Percentiles rank a stretch among this genome's conserved stretches.
Conservation (phyloP, 1,140 invertebrate genomes). For the Drosophila micromelanica region DNA sequence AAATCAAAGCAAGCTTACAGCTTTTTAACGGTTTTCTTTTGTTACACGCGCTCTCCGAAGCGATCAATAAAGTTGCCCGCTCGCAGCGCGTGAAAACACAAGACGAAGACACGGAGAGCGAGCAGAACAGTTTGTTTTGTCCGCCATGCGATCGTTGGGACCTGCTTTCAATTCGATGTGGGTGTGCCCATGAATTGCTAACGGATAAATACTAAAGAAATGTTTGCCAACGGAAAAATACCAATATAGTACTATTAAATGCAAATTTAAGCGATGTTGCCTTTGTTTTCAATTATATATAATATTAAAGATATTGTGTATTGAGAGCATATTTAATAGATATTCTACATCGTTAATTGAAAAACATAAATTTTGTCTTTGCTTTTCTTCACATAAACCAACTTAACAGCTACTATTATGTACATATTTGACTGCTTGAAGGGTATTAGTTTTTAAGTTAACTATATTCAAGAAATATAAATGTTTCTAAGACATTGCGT, state of each 20-base stretch:
- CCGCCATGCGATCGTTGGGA: conserved; percentile 15
- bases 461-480: too few species aligned
- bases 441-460: too few species aligned
- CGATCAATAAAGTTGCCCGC: not conserved
- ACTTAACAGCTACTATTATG: too few species aligned
- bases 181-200: conserved; percentile 7
- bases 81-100: not conserved
- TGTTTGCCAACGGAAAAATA: not conserved
- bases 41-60: conserved; percentile 1
- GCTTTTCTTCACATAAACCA: too few species aligned
- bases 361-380: too few species aligned
- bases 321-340: too few species aligned
- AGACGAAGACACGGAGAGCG: not conserved
- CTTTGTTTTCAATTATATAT: too few species aligned
- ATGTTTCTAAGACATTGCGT: too few species aligned
- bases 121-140: not conserved
- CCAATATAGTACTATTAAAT: not conserved
- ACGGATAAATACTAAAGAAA: not conserved
- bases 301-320: too few species aligned
- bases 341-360: too few species aligned
- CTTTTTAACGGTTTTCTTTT: conserved; percentile 37
- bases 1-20: conserved; percentile 4
- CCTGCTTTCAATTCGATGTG: conserved; percentile 2
- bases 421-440: too few species aligned
- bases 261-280: too few species aligned